Percentiles rank a stretch among this genome's conserved stretches.
Conservation (phyloP, 2,797 vertebrate species). For the Chaunax sp. region DNA sequence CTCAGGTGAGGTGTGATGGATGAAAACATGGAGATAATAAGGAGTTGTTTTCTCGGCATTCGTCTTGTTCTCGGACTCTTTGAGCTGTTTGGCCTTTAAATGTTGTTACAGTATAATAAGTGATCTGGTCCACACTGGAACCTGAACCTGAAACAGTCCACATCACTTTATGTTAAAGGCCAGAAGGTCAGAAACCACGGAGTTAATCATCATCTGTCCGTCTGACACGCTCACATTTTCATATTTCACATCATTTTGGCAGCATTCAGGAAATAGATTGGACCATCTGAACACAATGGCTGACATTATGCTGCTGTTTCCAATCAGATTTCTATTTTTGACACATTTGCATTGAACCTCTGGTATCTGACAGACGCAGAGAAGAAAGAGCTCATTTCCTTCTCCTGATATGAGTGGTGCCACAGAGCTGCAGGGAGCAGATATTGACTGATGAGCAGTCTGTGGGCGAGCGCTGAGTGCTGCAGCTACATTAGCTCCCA, state of each 20-base stretch:
- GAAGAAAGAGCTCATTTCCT: conserved; percentile 61
- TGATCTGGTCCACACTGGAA: not conserved
- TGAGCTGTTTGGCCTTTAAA: too few relatives aligned
- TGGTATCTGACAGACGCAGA: conserved; percentile 10
- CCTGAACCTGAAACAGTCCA: not conserved
- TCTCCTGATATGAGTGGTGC: conserved; percentile 62
- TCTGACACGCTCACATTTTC: conserved; percentile 21
- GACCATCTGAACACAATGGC: conserved; percentile 42
- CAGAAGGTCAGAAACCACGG: not conserved
- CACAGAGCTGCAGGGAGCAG: conserved; percentile 42
- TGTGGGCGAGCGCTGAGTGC: conserved; percentile 60
- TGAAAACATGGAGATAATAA: too few relatives aligned
- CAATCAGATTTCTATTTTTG: conserved; percentile 50
- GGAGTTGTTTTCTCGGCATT: too few relatives aligned
- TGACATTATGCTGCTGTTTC: conserved; percentile 20
- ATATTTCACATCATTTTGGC: conserved; percentile 46
- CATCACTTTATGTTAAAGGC: too few relatives aligned
- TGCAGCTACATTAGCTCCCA: conserved; percentile 59
- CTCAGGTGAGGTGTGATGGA: too few relatives aligned
- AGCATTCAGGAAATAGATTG: conserved; percentile 48
- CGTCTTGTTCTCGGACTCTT: too few relatives aligned
- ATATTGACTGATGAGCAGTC: conserved; percentile 63
- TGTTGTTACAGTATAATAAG: too few relatives aligned
- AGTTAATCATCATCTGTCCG: conserved; percentile 1
- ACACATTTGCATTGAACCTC: conserved; percentile 32